Conservation (phyloP, 1,140 invertebrate genomes). For the Laupala kohalensis region DNA sequence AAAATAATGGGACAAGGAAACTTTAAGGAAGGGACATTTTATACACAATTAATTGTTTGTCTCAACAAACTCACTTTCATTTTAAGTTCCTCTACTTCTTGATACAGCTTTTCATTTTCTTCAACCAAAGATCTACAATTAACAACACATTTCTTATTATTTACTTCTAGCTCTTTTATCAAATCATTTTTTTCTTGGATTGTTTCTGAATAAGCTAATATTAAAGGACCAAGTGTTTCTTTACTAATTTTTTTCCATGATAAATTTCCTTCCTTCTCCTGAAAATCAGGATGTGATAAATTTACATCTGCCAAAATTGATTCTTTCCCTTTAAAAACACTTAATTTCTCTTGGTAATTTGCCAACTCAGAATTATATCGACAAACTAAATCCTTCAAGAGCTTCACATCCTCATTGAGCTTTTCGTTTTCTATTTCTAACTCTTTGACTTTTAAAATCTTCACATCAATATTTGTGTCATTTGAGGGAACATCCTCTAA, state of each 20-base stretch:
- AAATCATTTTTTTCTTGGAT: conserved; percentile 49
- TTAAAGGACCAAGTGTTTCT: conserved; percentile 41
- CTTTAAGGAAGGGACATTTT: no score
- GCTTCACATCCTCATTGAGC: conserved; percentile 40
- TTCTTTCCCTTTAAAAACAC: neutral
- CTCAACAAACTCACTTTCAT: conserved; percentile 35
- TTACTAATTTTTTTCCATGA: conserved; percentile 5
- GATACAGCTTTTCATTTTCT: conserved; percentile 47
- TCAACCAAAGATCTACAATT: conserved; percentile 42
- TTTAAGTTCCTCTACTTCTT: conserved; percentile 37
- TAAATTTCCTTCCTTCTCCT: neutral
- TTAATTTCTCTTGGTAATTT: conserved; percentile 47
- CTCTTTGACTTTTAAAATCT: neutral
- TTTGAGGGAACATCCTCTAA: neutral
- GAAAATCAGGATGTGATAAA: neutral
- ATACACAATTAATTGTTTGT: no score
- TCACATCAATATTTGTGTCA: neutral
- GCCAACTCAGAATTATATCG: conserved; percentile 51
- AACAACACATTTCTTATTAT: conserved; percentile 43
- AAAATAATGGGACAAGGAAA: neutral
- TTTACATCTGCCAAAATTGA: neutral
- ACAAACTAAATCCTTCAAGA: conserved; percentile 52
- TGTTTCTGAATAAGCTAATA: conserved; percentile 53
- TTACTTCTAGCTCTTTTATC: conserved; percentile 40
- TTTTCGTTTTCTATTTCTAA: conserved; percentile 35